Percentiles rank a stretch among this genome's conserved stretches.
Conservation (phyloP, 2,113 vertebrate species). For the Pantherophis guttatus region DNA sequence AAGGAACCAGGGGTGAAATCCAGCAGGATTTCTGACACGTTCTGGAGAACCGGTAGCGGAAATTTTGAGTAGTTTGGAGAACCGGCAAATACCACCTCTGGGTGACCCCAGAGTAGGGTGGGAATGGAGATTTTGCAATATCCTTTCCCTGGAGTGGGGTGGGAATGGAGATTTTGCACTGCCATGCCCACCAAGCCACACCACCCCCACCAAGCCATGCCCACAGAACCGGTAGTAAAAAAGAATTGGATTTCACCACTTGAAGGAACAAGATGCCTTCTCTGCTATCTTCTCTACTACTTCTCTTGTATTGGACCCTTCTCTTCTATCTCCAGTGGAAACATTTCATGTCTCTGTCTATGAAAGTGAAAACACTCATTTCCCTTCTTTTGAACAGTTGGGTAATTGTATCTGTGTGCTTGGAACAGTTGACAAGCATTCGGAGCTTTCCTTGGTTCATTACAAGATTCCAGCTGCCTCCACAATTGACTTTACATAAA, state of each 20-base stretch:
- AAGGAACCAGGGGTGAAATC: background rate
- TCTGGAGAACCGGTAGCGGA: no score
- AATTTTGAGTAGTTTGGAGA: no score
- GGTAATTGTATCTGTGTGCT: background rate
- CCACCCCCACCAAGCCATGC: no score
- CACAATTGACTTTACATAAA: conserved; percentile 22
- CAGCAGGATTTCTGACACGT: no score
- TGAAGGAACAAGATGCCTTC: background rate
- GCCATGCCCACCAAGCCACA: no score
- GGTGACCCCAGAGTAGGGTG: no score
- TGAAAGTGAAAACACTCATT: background rate
- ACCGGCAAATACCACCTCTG: no score
- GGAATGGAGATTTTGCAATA: no score
- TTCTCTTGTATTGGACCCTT: background rate
- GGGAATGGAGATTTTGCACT: no score
- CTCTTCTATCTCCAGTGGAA: background rate
- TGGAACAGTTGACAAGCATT: background rate
- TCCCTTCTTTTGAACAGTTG: background rate
- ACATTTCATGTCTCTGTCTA: background rate
- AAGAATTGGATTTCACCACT: no score
- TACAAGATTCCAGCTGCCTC: background rate
- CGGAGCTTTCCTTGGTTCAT: background rate
- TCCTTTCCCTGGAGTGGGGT: no score
- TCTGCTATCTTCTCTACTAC: background rate
- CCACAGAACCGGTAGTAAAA: no score